A percentile compares a stretch with the other conserved stretches of the same genome.
Evolutionary conservation across 2,113 vertebrate species (phyloP).

Genomic region (Crypturellus undulatus): DNA sequence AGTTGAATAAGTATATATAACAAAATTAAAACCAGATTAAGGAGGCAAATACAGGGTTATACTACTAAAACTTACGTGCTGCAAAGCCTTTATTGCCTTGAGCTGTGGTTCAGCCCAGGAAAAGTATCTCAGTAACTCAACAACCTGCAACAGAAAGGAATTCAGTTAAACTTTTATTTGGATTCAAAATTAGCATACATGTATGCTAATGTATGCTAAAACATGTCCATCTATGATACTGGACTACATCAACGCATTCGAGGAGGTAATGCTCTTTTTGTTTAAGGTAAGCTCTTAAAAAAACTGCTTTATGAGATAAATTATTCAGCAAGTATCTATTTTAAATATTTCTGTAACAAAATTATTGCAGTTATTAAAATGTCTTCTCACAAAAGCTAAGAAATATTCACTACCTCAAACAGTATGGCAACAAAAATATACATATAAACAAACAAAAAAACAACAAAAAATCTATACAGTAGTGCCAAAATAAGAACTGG

Average conservation of each 20-base stretch:
- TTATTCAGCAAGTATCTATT: no score
- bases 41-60: background rate
- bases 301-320: background rate
- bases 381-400: background rate
- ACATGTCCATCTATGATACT: background rate
- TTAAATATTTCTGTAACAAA: no score
- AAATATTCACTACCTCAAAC: background rate
- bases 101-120: conserved; percentile 98
- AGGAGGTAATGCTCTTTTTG: background rate
- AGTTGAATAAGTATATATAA: background rate
- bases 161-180: background rate
- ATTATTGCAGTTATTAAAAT: background rate
- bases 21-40: background rate
- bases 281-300: background rate
- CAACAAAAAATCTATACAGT: background rate
- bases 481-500: background rate
- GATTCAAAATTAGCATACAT: background rate
- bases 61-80: conserved; percentile 87
- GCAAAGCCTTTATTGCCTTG: conserved; percentile 96
- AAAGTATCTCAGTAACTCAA: conserved; percentile 96
- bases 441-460: background rate
- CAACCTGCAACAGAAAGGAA: conserved; percentile 83
- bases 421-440: background rate
- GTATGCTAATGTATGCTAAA: background rate
- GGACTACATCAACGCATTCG: background rate